Percentiles rank a stretch among this genome's conserved stretches.
These are phyloP conservation scores for Coleophora flavipennella DNA, from an alignment of 2,888 invertebrate genomes.

Conservation along the genomic window DNA sequence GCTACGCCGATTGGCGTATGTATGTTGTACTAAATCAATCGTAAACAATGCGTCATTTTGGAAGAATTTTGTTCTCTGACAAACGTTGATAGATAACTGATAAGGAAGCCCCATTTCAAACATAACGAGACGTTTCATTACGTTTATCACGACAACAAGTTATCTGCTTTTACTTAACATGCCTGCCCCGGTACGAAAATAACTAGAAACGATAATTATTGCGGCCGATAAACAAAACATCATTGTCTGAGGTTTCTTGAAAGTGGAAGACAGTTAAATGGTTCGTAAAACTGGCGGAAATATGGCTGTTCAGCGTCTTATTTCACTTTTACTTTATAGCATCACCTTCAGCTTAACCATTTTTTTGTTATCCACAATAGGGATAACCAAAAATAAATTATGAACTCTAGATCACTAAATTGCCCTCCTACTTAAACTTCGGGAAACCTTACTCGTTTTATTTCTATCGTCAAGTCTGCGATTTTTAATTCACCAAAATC, in stretches of 20 bases:
- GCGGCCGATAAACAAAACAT: constrained; percentile 1
- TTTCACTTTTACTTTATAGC: too few relatives aligned
- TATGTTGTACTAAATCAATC: neutral
- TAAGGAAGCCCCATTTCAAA: constrained; percentile 13
- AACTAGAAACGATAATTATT: neutral
- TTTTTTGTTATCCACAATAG: too few relatives aligned
- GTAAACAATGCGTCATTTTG: neutral
- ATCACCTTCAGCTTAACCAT: too few relatives aligned
- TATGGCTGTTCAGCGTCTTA: too few relatives aligned
- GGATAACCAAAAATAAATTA: too few relatives aligned
- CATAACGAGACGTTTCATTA: constrained; percentile 18
- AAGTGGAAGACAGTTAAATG: neutral
- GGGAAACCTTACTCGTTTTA: too few relatives aligned
- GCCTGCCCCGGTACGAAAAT: constrained; percentile 4
- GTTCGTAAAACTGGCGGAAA: too few relatives aligned
- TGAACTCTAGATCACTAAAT: too few relatives aligned
- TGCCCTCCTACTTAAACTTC: too few relatives aligned
- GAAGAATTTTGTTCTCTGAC: constrained; percentile 22
- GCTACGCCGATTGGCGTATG: too few relatives aligned
- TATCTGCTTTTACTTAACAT: constrained; percentile 14
- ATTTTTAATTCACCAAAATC: too few relatives aligned
- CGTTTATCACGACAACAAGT: constrained; percentile 22
- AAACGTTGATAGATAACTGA: constrained; percentile 13
- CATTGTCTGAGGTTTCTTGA: constrained; percentile 1
- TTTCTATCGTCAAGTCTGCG: too few relatives aligned